A percentile compares a stretch with the other conserved stretches of the same genome.
These are phyloP conservation scores for Parazoanthus atlanticus DNA, from an alignment of 92 coral and sea anemone species.

Conservation along the genomic window DNA sequence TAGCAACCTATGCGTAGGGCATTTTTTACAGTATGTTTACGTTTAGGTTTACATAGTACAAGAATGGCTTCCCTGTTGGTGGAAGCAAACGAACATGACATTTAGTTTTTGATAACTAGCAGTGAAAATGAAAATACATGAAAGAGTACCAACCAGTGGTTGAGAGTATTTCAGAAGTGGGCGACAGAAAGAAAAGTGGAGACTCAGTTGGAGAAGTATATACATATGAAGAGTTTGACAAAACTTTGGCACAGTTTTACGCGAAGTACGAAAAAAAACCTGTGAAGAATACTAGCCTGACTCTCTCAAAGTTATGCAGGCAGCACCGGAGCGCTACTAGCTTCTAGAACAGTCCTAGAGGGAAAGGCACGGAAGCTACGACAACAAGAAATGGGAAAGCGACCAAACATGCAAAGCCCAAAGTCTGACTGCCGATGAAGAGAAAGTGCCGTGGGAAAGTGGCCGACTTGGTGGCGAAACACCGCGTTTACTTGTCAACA, in stretches of 20 bases:
- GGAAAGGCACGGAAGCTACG: conserved; percentile 53
- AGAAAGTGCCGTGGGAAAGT: conserved; percentile 35
- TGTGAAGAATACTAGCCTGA: conserved; percentile 53
- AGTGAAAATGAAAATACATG: no score
- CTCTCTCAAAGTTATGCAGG: conserved; percentile 57
- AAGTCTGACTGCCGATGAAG: conserved; percentile 50
- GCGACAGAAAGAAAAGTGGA: no score
- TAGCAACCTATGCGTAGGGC: no score
- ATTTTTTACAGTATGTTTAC: no score
- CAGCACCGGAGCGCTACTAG: conserved; percentile 38
- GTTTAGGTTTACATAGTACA: no score
- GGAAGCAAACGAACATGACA: no score
- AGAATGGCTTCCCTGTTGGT: no score
- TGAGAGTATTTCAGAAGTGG: no score
- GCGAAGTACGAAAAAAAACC: conserved; percentile 50
- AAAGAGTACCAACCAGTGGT: no score
- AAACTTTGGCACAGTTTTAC: conserved; percentile 45
- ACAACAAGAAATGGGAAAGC: conserved; percentile 43
- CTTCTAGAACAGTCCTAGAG: conserved; percentile 50
- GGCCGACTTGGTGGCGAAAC: conserved; percentile 24
- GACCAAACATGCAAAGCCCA: conserved; percentile 51
- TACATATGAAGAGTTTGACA: no score
- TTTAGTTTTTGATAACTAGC: no score
- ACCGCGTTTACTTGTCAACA: conserved; percentile 33
- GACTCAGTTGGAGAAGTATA: no score